Evolutionary conservation across 2,888 invertebrate species (phyloP).

Genomic region (Synergus gifuensis): DNA sequence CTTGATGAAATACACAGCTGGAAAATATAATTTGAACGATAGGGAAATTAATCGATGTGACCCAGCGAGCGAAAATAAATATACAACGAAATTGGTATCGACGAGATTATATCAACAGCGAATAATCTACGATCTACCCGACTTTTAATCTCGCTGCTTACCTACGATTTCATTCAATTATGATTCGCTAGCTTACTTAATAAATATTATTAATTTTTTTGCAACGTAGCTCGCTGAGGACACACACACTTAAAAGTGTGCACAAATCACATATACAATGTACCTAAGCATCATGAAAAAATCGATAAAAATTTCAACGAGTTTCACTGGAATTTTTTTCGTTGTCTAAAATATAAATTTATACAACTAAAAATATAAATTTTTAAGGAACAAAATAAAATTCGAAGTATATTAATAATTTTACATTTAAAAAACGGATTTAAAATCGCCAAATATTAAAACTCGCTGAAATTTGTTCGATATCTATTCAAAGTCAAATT

Average conservation of each 20-base stretch:
- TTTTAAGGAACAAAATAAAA: no score
- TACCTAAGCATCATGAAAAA: slow-evolving; percentile 5
- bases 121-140: slow-evolving; percentile 17
- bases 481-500: slow-evolving; percentile 4
- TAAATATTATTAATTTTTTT: slow-evolving; percentile 1
- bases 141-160: slow-evolving; percentile 13
- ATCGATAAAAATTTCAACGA: neutral
- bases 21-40: neutral
- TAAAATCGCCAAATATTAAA: slow-evolving; percentile 4
- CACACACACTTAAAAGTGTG: neutral
- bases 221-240: slow-evolving; percentile 23
- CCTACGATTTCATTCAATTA: slow-evolving; percentile 12
- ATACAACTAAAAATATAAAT: no score
- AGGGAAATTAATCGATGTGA: slow-evolving; percentile 27
- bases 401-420: neutral
- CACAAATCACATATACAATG: neutral
- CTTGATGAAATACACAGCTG: slow-evolving; percentile 11
- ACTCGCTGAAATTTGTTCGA: slow-evolving; percentile 13
- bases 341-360: no score
- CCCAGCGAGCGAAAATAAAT: slow-evolving; percentile 26
- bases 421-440: neutral
- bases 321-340: neutral
- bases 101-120: slow-evolving; percentile 24
- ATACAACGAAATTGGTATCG: neutral
- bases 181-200: neutral